phyloP scores from a whole-genome alignment of 2,113 vertebrate species.

The Alouatta palliata region DNA sequence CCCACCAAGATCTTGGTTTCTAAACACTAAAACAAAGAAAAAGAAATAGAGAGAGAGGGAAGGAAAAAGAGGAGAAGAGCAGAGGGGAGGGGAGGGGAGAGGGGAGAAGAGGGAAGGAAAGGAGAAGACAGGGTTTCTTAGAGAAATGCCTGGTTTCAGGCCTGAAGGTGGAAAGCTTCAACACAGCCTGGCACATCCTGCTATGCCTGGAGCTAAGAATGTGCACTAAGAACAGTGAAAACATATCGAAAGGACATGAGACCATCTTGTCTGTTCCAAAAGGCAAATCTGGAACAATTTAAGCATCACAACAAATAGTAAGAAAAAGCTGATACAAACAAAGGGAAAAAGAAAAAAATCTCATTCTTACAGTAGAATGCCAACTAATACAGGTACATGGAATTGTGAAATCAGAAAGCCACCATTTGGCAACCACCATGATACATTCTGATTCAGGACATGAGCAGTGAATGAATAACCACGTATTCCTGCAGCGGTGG shows the following conservation, averaged over 20 bases:
- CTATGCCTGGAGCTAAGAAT: not conserved
- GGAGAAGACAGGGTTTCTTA: not conserved
- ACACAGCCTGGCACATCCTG: not conserved
- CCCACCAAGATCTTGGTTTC: not conserved
- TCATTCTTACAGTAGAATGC: not conserved
- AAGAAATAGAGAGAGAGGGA: no score
- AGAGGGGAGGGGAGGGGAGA: rapidly evolving
- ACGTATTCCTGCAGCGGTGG: rapidly evolving
- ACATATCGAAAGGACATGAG: not conserved
- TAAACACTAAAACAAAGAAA: not conserved
- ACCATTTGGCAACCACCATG: rapidly evolving
- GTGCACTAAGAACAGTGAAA: not conserved
- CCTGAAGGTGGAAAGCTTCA: not conserved
- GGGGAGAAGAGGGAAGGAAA: not conserved
- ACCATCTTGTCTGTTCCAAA: not conserved
- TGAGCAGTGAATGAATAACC: not conserved
- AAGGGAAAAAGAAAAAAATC: not conserved
- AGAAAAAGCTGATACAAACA: not conserved
- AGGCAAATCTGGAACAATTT: not conserved
- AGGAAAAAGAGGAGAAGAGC: no score
- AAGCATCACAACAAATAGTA: not conserved
- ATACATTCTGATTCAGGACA: not conserved
- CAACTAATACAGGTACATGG: not conserved
- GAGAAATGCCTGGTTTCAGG: not conserved
- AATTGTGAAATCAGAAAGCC: not conserved